phyloP scores from a whole-genome alignment of 2,888 invertebrate genomes.

The Nematopogon swammerdamellus region DNA sequence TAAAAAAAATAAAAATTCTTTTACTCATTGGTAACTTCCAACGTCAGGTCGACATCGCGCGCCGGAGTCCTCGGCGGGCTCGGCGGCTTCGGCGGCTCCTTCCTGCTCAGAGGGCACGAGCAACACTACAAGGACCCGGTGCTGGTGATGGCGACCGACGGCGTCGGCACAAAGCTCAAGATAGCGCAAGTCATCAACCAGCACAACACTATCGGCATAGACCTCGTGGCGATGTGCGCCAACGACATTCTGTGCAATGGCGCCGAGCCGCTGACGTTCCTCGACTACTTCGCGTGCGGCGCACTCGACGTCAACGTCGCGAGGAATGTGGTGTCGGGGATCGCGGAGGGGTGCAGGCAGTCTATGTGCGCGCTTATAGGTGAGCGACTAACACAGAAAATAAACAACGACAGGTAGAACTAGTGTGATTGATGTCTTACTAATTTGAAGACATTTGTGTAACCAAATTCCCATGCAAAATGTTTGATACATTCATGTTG shows the following conservation, averaged over 20 bases:
- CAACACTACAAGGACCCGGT: constrained; percentile 70
- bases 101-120: constrained; percentile 68
- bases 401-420: background rate
- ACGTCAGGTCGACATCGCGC: constrained; percentile 60
- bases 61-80: constrained; percentile 71
- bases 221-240: constrained; percentile 98
- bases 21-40: too few relatives aligned
- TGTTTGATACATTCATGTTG: too few relatives aligned
- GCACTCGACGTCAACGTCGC: constrained; percentile 69
- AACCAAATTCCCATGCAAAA: too few relatives aligned
- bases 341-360: constrained; percentile 79
- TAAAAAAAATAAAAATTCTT: too few relatives aligned
- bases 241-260: constrained; percentile 97
- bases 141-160: constrained; percentile 92
- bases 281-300: constrained; percentile 95
- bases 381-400: too few relatives aligned
- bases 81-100: constrained; percentile 87
- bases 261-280: constrained; percentile 92
- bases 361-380: constrained; percentile 86
- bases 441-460: too few relatives aligned
- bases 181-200: constrained; percentile 77
- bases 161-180: constrained; percentile 97
- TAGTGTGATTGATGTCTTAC: background rate
- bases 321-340: constrained; percentile 69
- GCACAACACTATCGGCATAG: constrained; percentile 85